These are phyloP conservation scores for Hyposoter didymator DNA, from an alignment of 2,888 invertebrate genomes.

Conservation along the genomic window DNA sequence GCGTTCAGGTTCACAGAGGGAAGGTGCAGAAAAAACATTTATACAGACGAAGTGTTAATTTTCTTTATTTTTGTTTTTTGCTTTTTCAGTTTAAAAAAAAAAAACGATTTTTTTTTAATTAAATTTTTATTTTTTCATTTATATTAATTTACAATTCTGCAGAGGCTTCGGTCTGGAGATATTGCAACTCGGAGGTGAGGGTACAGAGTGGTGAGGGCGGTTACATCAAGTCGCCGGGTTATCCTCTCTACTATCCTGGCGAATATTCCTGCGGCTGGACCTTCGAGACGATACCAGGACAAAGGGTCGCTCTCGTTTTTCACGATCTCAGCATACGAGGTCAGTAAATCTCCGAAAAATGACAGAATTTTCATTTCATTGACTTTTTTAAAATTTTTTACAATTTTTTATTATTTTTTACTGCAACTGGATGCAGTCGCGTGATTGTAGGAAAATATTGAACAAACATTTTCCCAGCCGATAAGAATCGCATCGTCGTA, in stretches of 20 bases:
- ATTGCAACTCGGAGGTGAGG: conserved; percentile 85
- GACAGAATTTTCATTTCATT: background rate
- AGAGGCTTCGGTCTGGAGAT: conserved; percentile 84
- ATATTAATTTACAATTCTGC: conserved; percentile 55
- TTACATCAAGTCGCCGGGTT: conserved; percentile 87
- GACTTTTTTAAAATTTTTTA: background rate
- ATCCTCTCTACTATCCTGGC: conserved; percentile 90
- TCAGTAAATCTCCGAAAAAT: conserved; percentile 79
- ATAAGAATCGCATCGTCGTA: conserved; percentile 15
- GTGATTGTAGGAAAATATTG: background rate
- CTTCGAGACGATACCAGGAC: conserved; percentile 87
- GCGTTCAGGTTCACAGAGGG: too few species aligned
- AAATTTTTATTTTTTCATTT: too few species aligned
- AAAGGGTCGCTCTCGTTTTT: conserved; percentile 88
- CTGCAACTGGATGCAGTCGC: background rate
- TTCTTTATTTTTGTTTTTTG: too few species aligned
- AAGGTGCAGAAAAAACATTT: too few species aligned
- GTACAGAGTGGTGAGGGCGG: conserved; percentile 81
- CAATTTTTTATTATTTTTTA: too few species aligned
- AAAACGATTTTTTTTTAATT: background rate
- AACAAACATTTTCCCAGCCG: conserved; percentile 27
- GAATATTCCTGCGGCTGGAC: conserved; percentile 89
- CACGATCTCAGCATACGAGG: conserved; percentile 90
- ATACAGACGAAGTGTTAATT: too few species aligned
- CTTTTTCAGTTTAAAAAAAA: background rate